These are phyloP conservation scores for Kryphioiulus occultus DNA, from an alignment of 2,888 invertebrate genomes.

Conservation along the genomic window DNA sequence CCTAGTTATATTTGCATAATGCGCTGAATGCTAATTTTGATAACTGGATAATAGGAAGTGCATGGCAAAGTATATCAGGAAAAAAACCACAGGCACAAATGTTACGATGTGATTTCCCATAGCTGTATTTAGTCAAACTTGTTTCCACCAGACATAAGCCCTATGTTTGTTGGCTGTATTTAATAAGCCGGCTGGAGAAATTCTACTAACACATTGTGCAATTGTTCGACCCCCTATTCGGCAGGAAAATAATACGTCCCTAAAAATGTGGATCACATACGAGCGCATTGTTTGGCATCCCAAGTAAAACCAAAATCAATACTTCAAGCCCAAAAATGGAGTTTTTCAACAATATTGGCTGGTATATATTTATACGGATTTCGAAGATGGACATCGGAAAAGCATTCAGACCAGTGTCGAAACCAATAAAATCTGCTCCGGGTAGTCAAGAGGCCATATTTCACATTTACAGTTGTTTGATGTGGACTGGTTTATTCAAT, in stretches of 20 bases:
- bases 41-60: background rate
- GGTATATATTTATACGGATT: background rate
- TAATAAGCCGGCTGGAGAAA: too few relatives aligned
- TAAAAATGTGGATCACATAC: constrained; percentile 10
- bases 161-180: background rate
- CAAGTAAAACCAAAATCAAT: constrained; percentile 10
- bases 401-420: background rate
- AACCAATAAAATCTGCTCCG: background rate
- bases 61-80: background rate
- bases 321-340: background rate
- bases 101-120: background rate
- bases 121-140: background rate
- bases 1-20: constrained; percentile 8
- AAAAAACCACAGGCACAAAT: background rate
- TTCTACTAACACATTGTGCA: too few relatives aligned
- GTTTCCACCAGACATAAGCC: background rate
- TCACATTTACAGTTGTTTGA: background rate
- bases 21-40: background rate
- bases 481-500: background rate
- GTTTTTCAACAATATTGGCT: background rate
- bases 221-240: too few relatives aligned
- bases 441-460: background rate
- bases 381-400: background rate
- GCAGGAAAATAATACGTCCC: background rate
- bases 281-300: background rate